A percentile compares a stretch with the other conserved stretches of the same genome.
phyloP scores from a whole-genome alignment of 1,140 invertebrate species.

The Tetragonula clypearis region DNA sequence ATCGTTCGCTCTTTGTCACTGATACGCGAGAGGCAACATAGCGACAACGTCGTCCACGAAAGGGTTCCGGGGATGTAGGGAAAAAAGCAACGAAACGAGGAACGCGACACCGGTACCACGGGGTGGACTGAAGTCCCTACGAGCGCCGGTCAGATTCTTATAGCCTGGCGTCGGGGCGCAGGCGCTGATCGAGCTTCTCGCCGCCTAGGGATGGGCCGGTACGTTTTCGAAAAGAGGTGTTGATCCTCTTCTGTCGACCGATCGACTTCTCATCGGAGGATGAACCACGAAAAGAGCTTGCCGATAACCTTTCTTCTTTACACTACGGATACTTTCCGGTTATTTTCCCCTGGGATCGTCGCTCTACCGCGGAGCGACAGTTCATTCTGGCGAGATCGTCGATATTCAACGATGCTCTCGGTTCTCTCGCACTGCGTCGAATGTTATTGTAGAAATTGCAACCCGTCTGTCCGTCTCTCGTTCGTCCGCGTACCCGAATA shows the following conservation, averaged over 20 bases:
- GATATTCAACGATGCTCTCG: neutral
- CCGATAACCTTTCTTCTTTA: slow-evolving; percentile 8
- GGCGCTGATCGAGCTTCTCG: slow-evolving; percentile 37
- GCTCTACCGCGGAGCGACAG: neutral
- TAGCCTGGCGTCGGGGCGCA: slow-evolving; percentile 46
- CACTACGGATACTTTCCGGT: neutral
- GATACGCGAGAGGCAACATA: slow-evolving; percentile 37
- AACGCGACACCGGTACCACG: slow-evolving; percentile 51
- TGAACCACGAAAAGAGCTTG: slow-evolving; percentile 23
- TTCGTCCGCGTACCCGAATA: neutral
- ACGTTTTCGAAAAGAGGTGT: slow-evolving; percentile 61
- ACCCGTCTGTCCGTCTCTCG: neutral
- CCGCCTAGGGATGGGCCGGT: slow-evolving; percentile 55
- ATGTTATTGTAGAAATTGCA: neutral
- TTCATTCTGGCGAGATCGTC: neutral
- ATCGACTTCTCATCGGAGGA: slow-evolving; percentile 59
- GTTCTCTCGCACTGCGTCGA: neutral
- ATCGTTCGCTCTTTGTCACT: slow-evolving; percentile 20
- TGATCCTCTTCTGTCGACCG: slow-evolving; percentile 56
- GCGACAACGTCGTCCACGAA: slow-evolving; percentile 23
- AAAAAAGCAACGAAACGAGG: neutral
- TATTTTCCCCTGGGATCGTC: too few relatives aligned
- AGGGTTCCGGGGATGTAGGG: neutral
- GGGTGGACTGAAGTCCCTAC: slow-evolving; percentile 56
- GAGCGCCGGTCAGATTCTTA: slow-evolving; percentile 51